These are phyloP conservation scores for Recurvirostra avosetta DNA, from an alignment of 2,113 vertebrate genomes.

Conservation along the genomic window DNA sequence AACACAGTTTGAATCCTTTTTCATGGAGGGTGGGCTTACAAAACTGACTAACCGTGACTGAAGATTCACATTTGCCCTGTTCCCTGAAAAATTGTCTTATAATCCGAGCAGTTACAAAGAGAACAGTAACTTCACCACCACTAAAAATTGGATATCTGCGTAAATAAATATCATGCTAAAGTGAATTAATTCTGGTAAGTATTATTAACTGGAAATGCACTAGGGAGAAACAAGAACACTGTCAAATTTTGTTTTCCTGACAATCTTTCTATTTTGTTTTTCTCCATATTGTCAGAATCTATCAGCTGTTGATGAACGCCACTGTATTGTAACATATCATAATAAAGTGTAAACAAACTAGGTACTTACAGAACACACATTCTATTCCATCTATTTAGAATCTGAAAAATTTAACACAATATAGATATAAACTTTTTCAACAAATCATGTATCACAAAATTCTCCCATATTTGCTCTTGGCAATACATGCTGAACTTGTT, in stretches of 20 bases:
- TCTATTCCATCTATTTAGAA: not conserved
- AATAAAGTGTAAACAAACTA: not conserved
- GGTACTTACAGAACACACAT: not conserved
- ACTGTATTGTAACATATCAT: not conserved
- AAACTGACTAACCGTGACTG: not conserved
- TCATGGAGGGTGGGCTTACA: not conserved
- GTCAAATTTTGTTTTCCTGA: not conserved
- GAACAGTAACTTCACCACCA: not conserved
- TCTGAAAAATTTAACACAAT: not conserved
- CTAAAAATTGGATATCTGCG: not conserved
- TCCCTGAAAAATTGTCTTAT: not conserved
- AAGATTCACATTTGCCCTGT: not conserved
- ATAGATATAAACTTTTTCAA: not conserved
- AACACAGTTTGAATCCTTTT: not conserved
- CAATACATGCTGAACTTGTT: not conserved
- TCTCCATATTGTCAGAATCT: not conserved
- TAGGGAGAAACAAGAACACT: not conserved
- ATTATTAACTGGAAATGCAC: not conserved
- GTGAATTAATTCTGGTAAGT: not conserved
- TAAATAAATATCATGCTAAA: not conserved
- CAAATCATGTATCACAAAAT: not conserved
- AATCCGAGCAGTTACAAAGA: not conserved
- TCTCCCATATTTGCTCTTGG: not conserved
- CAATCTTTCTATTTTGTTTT: not conserved
- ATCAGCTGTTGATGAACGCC: not conserved